Evolutionary conservation across 2,797 vertebrate species (phyloP).

Genomic region (Glossophaga mutica): DNA sequence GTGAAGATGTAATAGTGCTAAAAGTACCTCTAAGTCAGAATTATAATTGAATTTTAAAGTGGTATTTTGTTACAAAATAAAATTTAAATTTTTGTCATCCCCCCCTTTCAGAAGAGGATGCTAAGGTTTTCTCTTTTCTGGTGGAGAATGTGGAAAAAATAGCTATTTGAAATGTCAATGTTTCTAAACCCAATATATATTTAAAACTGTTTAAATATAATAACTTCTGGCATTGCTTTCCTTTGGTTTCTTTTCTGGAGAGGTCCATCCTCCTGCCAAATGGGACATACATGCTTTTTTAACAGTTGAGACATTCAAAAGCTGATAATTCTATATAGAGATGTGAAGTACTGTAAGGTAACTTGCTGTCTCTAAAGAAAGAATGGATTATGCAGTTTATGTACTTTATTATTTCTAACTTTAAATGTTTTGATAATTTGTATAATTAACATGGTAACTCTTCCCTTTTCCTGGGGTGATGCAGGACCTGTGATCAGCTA

Average conservation of each 20-base stretch:
- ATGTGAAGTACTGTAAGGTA: neutral
- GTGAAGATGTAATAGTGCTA: neutral
- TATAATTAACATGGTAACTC: neutral
- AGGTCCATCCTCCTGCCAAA: neutral
- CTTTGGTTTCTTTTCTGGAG: neutral
- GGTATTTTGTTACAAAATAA: conserved; percentile 39
- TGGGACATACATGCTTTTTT: neutral
- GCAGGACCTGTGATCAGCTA: neutral
- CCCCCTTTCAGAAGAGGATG: neutral
- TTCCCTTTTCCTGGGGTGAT: neutral
- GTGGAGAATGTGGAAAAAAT: neutral
- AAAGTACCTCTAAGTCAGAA: neutral
- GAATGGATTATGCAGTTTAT: neutral
- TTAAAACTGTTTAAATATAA: conserved; percentile 5
- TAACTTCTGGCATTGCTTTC: neutral
- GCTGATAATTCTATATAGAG: neutral
- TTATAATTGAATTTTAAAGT: neutral
- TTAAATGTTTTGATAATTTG: neutral
- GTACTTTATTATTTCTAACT: neutral
- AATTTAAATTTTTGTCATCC: neutral
- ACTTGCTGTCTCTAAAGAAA: neutral
- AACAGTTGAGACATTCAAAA: conserved; percentile 21
- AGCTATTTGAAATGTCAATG: conserved; percentile 19
- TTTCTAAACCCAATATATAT: neutral
- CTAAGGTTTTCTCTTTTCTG: neutral